These are phyloP conservation scores for Zaprionus davidi DNA, from an alignment of 1,140 invertebrate species.

Conservation along the genomic window DNA sequence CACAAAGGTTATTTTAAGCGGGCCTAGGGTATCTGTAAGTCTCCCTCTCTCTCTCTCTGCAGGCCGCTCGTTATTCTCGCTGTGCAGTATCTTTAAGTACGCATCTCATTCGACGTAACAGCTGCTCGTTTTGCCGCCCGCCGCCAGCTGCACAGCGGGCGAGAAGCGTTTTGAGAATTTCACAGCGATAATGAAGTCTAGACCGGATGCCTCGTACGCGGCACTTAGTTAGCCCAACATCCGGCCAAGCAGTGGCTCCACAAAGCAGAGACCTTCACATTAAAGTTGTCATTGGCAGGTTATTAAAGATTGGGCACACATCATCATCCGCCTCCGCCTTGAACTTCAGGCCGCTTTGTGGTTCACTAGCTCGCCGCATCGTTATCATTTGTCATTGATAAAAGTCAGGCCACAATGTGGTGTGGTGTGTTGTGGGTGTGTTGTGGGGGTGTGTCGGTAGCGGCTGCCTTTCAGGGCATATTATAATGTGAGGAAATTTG, in stretches of 20 bases:
- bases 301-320: conserved; percentile 46
- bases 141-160: conserved; percentile 44
- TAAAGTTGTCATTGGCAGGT: conserved; percentile 49
- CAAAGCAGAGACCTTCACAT: conserved; percentile 3
- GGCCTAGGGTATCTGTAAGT: not conserved
- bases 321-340: not conserved
- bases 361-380: conserved; percentile 45
- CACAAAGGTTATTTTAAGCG: not conserved
- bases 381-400: conserved; percentile 51
- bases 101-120: conserved; percentile 47
- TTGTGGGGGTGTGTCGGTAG: conserved; percentile 3
- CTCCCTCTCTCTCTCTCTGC: not conserved
- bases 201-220: conserved; percentile 70
- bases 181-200: conserved; percentile 73
- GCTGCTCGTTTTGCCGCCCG: conserved; percentile 48
- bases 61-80: conserved; percentile 20
- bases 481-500: conserved; percentile 1
- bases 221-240: conserved; percentile 47
- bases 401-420: conserved; percentile 12
- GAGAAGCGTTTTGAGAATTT: conserved; percentile 20
- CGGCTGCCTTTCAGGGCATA: not conserved
- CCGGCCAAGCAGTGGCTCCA: conserved; percentile 14
- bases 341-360: conserved; percentile 3
- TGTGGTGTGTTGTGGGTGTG: conserved; percentile 3
- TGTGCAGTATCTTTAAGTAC: conserved; percentile 64